Evolutionary conservation across 2,797 vertebrate genomes (phyloP).

Genomic region (Macropus fuliginosus): DNA sequence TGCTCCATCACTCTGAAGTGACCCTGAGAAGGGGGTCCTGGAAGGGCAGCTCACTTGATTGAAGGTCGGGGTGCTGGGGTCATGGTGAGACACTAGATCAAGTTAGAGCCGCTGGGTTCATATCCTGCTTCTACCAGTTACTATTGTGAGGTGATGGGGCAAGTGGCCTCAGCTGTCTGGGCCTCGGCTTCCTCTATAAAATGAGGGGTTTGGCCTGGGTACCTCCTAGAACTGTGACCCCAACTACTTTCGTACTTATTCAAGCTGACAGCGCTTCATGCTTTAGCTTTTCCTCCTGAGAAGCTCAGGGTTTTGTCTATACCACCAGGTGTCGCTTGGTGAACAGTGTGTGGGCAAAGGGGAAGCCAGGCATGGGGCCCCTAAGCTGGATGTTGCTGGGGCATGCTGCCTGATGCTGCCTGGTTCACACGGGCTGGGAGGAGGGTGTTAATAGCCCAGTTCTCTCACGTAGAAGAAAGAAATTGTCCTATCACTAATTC

Average conservation of each 20-base stretch:
- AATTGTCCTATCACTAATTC: too few species aligned
- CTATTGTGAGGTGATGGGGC: too few species aligned
- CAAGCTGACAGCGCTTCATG: too few species aligned
- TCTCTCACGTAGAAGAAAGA: neutral
- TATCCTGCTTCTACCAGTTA: too few species aligned
- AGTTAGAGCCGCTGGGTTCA: neutral
- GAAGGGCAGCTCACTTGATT: neutral
- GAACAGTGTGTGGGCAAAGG: neutral
- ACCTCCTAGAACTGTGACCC: too few species aligned
- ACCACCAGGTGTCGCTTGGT: neutral
- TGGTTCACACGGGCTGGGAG: too few species aligned
- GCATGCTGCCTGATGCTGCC: too few species aligned
- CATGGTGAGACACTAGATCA: neutral
- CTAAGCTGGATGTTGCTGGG: neutral
- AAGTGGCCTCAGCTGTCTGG: too few species aligned
- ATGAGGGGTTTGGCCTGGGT: too few species aligned
- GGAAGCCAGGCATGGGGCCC: neutral
- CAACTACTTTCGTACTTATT: too few species aligned
- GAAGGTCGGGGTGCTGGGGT: too few species aligned
- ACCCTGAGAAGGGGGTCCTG: neutral
- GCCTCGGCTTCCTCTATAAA: neutral
- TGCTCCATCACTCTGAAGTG: neutral
- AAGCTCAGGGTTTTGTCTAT: neutral
- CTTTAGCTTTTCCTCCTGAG: too few species aligned
- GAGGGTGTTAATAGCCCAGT: neutral